Base-by-base conservation (phyloP, 2,888 invertebrate genomes). In the Megaustenia siamemsis region DNA sequence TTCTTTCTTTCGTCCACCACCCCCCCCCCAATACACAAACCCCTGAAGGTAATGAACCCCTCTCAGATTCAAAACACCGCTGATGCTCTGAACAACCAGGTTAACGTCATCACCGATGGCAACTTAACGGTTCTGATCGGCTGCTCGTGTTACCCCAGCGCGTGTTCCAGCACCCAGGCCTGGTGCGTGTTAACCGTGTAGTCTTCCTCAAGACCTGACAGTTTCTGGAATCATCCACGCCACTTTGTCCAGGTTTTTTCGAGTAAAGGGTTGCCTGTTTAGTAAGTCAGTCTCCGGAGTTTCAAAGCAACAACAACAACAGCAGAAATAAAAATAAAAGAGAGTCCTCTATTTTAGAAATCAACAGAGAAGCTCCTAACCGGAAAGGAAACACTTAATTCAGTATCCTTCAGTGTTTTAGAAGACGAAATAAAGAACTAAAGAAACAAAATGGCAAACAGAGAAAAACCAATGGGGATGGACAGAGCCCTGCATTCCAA, bases 401-500 rank as follows among this genome's bases (percentile, higher is more conserved):
- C 28, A 45, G 15, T 49, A 45, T 49, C 18, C 6, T 10, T 21
- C 21, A 32, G 21, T 73, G 49, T n/a, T n/a, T 28, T 6, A 45
- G 8, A 73, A 73, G 24, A 73, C 6, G 18, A 8, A 28, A 43
- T 45, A 45, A 45, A 45, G 5, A 28, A 49, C 18, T 24, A 38
- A 18, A 24, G n/a, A 18, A 49, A 49, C 18, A 73, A 66, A 76
- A 89, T 89, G 89, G 86, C 89, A 35, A 87, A 88, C 71, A 88
- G 89, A 77, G 87, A 87, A 82, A 87, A 86, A 85, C 88, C 89
- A n/a, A 89, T 88, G 88, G 89, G 89, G 69, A 90, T 90, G 89
- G 89, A 89, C 85, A 87, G 89, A 78, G 88, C 90, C 71, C 87
- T 88, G 78, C 82, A 86, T 68, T 88, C 89, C 81, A 90, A 90